Base-by-base conservation (phyloP, 2,113 vertebrate genomes). In the Notechis scutatus region DNA sequence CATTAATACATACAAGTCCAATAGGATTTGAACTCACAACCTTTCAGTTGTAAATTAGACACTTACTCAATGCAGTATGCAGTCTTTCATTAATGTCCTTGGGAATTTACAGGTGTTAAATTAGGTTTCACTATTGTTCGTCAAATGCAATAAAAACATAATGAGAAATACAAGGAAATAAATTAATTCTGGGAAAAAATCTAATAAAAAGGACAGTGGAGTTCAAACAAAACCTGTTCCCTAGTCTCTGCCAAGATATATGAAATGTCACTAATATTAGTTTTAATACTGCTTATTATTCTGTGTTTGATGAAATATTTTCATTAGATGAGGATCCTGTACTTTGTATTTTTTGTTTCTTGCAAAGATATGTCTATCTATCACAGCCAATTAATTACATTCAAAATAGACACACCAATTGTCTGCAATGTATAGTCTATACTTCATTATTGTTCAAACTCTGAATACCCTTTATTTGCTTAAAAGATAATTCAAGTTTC, bases 101-200 rank as follows among this genome's bases (percentile, higher is more conserved):
- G 95, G 96, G 96, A 96, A 96, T 97, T 96, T 96, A 97, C 96
- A 97, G 96, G 95, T 96, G 96, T 97, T 97, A 97, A 96, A 97
- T 96, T 96, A 95, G 94, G 89, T 94, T 95, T 85, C n/a, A 24
- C 88, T 95, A 93, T 94, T 94, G 88, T 96, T 96, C 94, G 9
- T 81, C 92, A 92, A 95, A 95, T 96, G 96, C 97, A 97, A 96
- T 97, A 97, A 97, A 97, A 97, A 95, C 96, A 95, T 97, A 97
- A 97, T 96, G 96, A 97, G 95, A 96, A 96, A 91, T 94, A 96
- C 96, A 95, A 96, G 94, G 93, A 96, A 96, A 96, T 97, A 97
- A 96, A 97, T 97, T 96, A 97, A 95, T 96, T 96, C 93, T 93
- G 94, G 92, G 56, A 85, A 95, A 94, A 93, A 97, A 95, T 94